Evolutionary conservation across 2,888 invertebrate species (phyloP), one percentile per base, ranked within the genome.

Genomic region (Leucania comma): DNA sequence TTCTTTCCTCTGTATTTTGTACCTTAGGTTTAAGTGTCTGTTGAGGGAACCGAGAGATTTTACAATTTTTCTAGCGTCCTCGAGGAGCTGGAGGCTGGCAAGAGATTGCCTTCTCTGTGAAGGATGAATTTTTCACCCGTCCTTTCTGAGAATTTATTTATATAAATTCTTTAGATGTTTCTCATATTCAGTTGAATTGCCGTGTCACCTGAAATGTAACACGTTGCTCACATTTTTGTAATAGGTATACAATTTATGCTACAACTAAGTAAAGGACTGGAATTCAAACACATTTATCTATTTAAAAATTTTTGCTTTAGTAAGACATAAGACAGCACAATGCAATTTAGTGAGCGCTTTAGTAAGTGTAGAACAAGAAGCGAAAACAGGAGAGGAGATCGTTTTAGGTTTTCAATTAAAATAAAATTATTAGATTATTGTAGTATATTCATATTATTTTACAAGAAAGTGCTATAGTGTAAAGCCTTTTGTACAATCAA

Each of bases 111-210:
- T 69, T 51, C 64, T 24, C 62, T 70, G 65, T 80, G 82, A 81
- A 76, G 70, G 51, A 74, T 86, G 80, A 85, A 86, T 86, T 87
- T 87, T 86, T 86, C 84, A 86, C 81, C 75, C 78, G 81, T 69
- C 72, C 74, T 76, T 74, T 69, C 61, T 53, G 56, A 82, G 83
- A 86, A 88, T 87, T 85, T 86, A 84, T 86, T 86, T 82, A 84
- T 86, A 85, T 84, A 86, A 85, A 86, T 86, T 86, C 82, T 80
- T 78, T 57, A 46, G 32, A 68, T 68, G 70, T 78, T 48, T 48
- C 48, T 9, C 75, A 51, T 38, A 60, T 59, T 72, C 42, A 24
- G 66, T 48, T 48, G 17, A 24, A 32, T 20, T 42, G 14, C 4
- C 5, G 2, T 54, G n/a, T n/a, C 20, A 73, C 42, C 4, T n/a